phyloP scores from a whole-genome alignment of 2,888 invertebrate species.

The Phania funesta region DNA sequence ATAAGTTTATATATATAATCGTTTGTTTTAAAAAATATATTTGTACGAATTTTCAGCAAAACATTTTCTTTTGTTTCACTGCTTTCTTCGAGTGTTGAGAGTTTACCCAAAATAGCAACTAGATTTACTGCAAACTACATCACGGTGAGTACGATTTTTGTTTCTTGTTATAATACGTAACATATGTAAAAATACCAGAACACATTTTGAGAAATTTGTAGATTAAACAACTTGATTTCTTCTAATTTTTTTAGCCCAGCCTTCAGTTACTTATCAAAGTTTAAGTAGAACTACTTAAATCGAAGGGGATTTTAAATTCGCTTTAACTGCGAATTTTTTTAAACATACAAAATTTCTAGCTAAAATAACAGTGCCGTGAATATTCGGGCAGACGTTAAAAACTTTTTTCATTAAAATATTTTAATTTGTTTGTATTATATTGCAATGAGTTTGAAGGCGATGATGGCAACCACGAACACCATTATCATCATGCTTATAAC shows the following conservation, averaged over 20 bases:
- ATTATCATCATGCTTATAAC: conserved; percentile 17
- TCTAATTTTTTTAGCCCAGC: too few relatives aligned
- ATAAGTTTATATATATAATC: too few relatives aligned
- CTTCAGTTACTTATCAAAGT: too few relatives aligned
- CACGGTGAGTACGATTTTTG: too few relatives aligned
- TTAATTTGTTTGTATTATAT: conserved; percentile 68
- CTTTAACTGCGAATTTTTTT: background rate
- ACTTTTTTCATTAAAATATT: conserved; percentile 70
- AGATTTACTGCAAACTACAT: conserved; percentile 24
- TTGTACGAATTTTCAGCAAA: conserved; percentile 36
- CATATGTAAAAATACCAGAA: too few relatives aligned
- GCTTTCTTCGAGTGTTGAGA: conserved; percentile 13
- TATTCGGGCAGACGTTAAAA: conserved; percentile 49
- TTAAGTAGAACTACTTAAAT: too few relatives aligned
- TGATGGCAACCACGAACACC: conserved; percentile 36
- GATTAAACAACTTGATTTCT: too few relatives aligned
- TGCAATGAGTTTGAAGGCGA: conserved; percentile 46
- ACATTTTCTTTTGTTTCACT: conserved; percentile 51
- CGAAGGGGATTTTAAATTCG: background rate
- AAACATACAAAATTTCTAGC: conserved; percentile 37
- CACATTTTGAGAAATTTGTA: too few relatives aligned
- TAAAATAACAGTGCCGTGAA: conserved; percentile 34
- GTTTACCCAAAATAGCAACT: conserved; percentile 56
- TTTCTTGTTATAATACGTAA: background rate
- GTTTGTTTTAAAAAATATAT: conserved; percentile 13